These are phyloP conservation scores for Tachina lurida DNA, from an alignment of 2,888 invertebrate genomes.

Conservation along the genomic window DNA sequence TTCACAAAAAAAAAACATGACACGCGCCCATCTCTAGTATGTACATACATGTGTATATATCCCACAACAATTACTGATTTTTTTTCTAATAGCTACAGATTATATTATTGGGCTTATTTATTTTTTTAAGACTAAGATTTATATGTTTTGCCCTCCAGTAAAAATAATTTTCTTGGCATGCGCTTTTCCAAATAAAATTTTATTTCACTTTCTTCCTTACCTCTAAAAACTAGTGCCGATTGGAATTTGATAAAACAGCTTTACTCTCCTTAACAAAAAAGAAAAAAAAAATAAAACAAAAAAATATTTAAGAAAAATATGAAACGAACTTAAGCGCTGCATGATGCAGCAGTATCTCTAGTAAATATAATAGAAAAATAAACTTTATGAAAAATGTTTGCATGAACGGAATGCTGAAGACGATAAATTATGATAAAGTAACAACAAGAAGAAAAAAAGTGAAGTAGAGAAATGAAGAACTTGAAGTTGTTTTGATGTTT, in stretches of 20 bases:
- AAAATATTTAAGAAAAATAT: not conserved
- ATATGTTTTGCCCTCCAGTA: conserved; percentile 3
- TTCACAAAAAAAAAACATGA: too few relatives aligned
- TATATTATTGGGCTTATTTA: not conserved
- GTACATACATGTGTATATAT: too few relatives aligned
- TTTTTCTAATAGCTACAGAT: not conserved
- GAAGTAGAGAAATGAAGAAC: not conserved
- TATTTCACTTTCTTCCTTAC: not conserved
- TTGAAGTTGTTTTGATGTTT: conserved; percentile 37
- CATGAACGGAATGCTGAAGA: conserved; percentile 39
- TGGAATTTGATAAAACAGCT: conserved; percentile 35
- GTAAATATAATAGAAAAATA: conserved; percentile 18
- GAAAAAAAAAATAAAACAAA: not conserved
- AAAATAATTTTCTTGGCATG: conserved; percentile 5
- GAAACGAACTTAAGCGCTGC: conserved; percentile 9
- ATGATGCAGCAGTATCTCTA: conserved; percentile 18
- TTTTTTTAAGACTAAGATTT: conserved; percentile 18
- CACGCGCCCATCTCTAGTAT: too few relatives aligned
- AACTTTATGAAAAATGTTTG: conserved; percentile 9
- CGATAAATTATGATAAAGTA: conserved; percentile 38
- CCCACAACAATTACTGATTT: not conserved
- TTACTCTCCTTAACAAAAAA: conserved; percentile 6
- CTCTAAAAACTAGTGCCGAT: not conserved
- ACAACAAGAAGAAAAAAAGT: not conserved
- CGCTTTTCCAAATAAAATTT: not conserved